These are phyloP conservation scores for Palythoa caribaeorum DNA, from an alignment of 92 coral and sea anemone genomes.

Conservation along the genomic window DNA sequence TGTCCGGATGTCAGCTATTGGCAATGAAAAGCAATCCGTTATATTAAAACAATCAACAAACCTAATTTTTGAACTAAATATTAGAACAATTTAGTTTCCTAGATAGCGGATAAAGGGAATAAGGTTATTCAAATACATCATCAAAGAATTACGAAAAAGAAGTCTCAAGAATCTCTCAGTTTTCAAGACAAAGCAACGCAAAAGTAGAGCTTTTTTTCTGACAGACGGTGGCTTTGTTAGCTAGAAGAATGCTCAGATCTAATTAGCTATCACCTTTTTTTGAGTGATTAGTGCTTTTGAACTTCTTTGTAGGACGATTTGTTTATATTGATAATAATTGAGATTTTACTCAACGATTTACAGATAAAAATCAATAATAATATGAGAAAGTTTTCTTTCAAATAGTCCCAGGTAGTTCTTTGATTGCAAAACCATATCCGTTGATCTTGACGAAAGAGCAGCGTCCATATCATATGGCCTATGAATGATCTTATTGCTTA, in stretches of 20 bases:
- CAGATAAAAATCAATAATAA: not conserved
- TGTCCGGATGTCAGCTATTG: constrained; percentile 13
- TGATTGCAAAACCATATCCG: not conserved
- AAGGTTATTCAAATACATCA: not conserved
- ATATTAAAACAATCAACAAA: constrained; percentile 19
- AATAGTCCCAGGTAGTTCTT: not conserved
- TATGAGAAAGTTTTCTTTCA: not conserved
- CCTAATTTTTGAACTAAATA: constrained; percentile 22
- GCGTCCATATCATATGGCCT: not conserved
- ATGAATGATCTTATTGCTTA: not conserved
- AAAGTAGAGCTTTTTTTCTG: not conserved
- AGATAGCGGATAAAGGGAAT: not conserved
- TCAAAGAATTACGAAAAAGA: not conserved
- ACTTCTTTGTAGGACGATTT: not conserved
- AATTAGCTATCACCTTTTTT: not conserved
- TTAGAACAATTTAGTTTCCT: not conserved
- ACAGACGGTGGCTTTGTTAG: not conserved
- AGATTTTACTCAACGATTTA: constrained; percentile 3
- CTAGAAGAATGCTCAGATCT: not conserved
- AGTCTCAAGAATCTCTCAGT: not conserved
- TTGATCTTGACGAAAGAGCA: not conserved
- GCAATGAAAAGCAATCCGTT: constrained; percentile 6
- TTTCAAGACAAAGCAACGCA: not conserved
- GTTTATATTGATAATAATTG: not conserved
- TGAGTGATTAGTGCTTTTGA: not conserved